Conservation (phyloP, 2,113 vertebrate species). For the Phalacrocorax brasilianus region DNA sequence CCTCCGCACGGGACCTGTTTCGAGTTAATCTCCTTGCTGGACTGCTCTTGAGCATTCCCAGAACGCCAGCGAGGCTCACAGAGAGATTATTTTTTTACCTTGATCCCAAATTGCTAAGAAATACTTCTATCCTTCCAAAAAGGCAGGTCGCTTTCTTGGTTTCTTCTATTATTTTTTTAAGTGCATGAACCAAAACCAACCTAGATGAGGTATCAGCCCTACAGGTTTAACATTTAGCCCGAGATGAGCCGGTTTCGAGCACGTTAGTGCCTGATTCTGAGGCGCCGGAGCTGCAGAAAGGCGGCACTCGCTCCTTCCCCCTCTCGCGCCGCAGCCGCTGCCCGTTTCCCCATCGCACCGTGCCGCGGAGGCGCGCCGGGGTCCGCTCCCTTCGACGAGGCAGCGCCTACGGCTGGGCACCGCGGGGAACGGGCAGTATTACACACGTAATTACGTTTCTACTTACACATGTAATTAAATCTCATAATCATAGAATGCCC, state of each 20-base stretch:
- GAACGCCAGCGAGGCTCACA: not conserved
- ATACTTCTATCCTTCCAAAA: not conserved
- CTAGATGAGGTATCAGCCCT: not conserved
- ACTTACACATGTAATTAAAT: not conserved
- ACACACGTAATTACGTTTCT: too few relatives aligned
- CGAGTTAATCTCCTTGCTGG: not conserved
- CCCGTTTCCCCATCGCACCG: not conserved
- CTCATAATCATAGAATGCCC: not conserved
- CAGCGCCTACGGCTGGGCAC: accelerated
- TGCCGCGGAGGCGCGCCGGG: not conserved
- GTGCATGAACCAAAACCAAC: not conserved
- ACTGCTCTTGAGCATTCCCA: not conserved
- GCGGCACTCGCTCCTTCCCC: not conserved
- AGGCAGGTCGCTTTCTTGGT: not conserved
- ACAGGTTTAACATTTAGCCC: too few relatives aligned
- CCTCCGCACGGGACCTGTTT: not conserved
- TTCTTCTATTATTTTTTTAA: not conserved
- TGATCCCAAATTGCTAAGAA: not conserved
- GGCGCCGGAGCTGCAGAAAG: not conserved
- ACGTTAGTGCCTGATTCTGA: accelerated
- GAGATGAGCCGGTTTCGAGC: not conserved
- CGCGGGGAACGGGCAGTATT: accelerated
- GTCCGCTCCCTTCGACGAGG: not conserved
- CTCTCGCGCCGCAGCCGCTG: not conserved
- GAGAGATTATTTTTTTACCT: not conserved